Conservation (phyloP, 1,140 invertebrate species). For the Rhyacophila brunnea region DNA sequence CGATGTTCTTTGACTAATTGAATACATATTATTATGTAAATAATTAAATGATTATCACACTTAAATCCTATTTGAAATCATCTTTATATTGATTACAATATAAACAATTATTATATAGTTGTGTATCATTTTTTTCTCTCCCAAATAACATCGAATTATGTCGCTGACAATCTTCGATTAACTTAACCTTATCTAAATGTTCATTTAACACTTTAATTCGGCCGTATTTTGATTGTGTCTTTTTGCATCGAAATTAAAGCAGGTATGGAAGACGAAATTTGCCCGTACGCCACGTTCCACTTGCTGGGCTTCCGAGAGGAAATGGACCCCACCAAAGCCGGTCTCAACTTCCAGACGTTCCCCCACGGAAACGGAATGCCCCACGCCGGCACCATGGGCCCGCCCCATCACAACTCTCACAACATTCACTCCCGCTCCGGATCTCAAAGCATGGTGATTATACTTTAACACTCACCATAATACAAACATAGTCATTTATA, state of each 20-base stretch:
- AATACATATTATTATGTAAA: too few relatives aligned
- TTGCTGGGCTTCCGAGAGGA: constrained; percentile 90
- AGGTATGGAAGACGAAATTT: constrained; percentile 93
- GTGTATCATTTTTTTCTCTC: too few relatives aligned
- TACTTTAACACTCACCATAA: not conserved
- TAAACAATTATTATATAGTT: too few relatives aligned
- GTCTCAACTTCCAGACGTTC: constrained; percentile 83
- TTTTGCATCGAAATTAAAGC: constrained; percentile 21
- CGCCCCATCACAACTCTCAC: constrained; percentile 61
- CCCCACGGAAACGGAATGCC: constrained; percentile 71
- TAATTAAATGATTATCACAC: too few relatives aligned
- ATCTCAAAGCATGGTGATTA: constrained; percentile 78
- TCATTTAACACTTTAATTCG: not conserved
- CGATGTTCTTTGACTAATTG: too few relatives aligned
- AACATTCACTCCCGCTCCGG: constrained; percentile 79
- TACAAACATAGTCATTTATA: too few relatives aligned
- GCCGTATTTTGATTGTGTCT: not conserved
- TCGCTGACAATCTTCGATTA: too few relatives aligned
- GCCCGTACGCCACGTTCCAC: constrained; percentile 92
- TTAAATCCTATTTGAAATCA: too few relatives aligned
- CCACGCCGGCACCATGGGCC: constrained; percentile 76
- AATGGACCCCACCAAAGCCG: constrained; percentile 85
- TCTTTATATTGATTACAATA: too few relatives aligned
- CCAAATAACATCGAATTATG: too few relatives aligned
- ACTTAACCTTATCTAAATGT: too few relatives aligned